Evolutionary conservation across 1,140 invertebrate species (phyloP), one percentile per base, ranked within the genome.

Genomic region (Tetramorium simillimum): DNA sequence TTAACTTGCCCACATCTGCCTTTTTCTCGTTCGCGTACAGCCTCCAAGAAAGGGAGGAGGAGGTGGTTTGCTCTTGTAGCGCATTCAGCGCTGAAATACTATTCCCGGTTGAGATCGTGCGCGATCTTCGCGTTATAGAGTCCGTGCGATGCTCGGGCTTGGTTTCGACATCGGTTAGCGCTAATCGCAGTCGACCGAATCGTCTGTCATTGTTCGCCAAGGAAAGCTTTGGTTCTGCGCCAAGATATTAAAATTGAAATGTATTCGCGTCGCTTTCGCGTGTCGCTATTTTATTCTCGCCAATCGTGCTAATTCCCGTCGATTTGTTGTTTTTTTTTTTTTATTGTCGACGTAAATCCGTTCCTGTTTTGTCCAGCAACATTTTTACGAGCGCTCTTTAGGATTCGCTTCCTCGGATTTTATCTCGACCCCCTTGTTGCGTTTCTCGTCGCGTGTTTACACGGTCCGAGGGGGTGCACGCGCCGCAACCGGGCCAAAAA

Each of bases 1-100:
- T 94, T 94, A 93, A 92, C 93, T 93, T 93, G 89, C 85, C 91
- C 91, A 93, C 92, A 93, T 94, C 93, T 92, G 93, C 92, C 93
- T 93, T 91, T 90, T 90, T 92, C 90, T 88, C 86, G 89, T 89
- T 90, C 49, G 60, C n/a, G 58, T 43, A 21, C 81, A 62, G 56
- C 21, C 73, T 65, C 82, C 43, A n/a, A 81, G 85, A 51, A 87
- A 78, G 77, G 70, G 78, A 80, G 81, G 86, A 86, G 72, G 53
- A 16, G 87, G 56, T 58, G 28, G 33, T 63, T 73, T 82, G 56
- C 67, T 58, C 40, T 37, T 40, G 18, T 46, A 40, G 37, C 16
- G 24, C 21, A 28, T 73, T 72, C 21, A 14, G 24, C 46, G 18
- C 33, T 51, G 28, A 1, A n/a, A 46, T 28, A 65, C 65, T 51